Conservation (phyloP, 2,888 invertebrate species). For the Plusia festucae region DNA sequence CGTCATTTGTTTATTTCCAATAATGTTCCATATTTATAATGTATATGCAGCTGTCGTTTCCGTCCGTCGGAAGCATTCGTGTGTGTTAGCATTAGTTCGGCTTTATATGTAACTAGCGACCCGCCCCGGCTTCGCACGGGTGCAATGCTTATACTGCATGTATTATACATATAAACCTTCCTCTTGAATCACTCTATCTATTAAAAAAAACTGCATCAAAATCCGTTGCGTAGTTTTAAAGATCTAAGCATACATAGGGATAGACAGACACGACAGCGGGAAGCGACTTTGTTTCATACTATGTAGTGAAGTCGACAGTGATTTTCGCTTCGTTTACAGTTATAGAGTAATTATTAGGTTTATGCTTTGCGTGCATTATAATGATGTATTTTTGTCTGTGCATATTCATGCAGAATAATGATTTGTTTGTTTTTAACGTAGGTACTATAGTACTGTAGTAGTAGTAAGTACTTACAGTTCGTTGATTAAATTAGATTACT, state of each 20-base stretch:
- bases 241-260: too few species aligned
- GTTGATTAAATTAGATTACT: too few species aligned
- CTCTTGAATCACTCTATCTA: too few species aligned
- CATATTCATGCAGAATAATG: conserved; percentile 1
- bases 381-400: neutral
- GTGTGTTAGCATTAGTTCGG: conserved; percentile 29
- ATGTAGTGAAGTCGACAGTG: conserved; percentile 19
- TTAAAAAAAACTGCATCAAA: too few species aligned
- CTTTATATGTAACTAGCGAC: neutral
- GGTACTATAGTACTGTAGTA: too few species aligned
- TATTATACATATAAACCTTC: too few species aligned
- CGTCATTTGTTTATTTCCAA: conserved; percentile 37
- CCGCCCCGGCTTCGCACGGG: too few species aligned
- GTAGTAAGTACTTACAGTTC: too few species aligned
- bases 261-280: too few species aligned
- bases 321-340: conserved; percentile 15
- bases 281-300: too few species aligned
- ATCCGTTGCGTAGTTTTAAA: too few species aligned
- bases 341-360: neutral
- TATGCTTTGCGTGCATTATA: neutral
- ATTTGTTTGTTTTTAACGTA: neutral
- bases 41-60: conserved; percentile 31
- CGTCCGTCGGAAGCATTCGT: conserved; percentile 26
- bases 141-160: too few species aligned
- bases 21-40: conserved; percentile 19